phyloP scores from a whole-genome alignment of 2,888 invertebrate species.

The Caenorhabditis virilis region DNA sequence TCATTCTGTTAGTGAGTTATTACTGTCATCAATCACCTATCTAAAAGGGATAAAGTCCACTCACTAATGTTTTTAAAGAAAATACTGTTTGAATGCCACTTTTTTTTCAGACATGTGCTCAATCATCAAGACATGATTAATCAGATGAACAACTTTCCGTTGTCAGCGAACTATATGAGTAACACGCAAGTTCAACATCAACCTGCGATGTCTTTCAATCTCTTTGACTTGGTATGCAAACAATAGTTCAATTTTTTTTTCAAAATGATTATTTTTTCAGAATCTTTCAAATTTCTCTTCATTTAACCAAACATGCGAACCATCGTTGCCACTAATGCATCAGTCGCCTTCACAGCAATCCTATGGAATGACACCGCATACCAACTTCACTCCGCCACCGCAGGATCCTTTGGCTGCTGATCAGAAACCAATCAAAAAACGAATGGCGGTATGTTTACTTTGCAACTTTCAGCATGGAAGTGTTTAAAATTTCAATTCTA shows the following conservation, averaged over 20 bases:
- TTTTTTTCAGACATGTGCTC: conserved; percentile 32
- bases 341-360: conserved; percentile 5
- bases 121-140: conserved; percentile 30
- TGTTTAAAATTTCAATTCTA: background rate
- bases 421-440: conserved; percentile 43
- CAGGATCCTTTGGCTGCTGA: conserved; percentile 50
- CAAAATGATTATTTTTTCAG: too few species aligned
- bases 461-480: background rate
- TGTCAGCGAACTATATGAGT: conserved; percentile 29
- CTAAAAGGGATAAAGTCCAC: too few species aligned
- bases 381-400: conserved; percentile 48
- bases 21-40: conserved; percentile 37
- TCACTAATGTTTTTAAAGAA: too few species aligned
- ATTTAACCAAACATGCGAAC: conserved; percentile 19
- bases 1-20: conserved; percentile 23
- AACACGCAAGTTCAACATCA: conserved; percentile 17
- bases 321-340: conserved; percentile 16
- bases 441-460: conserved; percentile 39
- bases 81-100: too few species aligned
- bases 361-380: conserved; percentile 22
- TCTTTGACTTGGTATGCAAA: conserved; percentile 34
- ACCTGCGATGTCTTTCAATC: conserved; percentile 20
- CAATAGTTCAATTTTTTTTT: too few species aligned
- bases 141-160: conserved; percentile 26
- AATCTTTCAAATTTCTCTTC: conserved; percentile 16